Percentiles rank a stretch among this genome's conserved stretches.
phyloP scores from a whole-genome alignment of 2,888 invertebrate genomes.

The Tineola bisselliella region DNA sequence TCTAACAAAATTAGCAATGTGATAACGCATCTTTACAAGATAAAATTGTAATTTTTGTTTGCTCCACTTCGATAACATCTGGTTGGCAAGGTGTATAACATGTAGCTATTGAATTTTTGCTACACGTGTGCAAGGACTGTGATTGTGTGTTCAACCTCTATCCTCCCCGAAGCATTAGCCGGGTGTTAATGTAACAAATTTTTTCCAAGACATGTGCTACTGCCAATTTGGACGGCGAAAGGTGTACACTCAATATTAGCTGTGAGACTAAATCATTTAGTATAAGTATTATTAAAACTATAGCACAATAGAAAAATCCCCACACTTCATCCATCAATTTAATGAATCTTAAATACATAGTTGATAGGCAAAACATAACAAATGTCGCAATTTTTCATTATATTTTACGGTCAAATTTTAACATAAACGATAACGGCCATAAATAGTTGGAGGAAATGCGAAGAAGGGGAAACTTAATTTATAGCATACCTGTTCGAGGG shows the following conservation, averaged over 20 bases:
- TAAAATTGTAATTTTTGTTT: slow-evolving; percentile 19
- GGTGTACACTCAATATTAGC: slow-evolving; percentile 24
- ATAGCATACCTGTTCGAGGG: slow-evolving; percentile 1
- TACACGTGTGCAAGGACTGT: slow-evolving; percentile 28
- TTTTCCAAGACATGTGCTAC: slow-evolving; percentile 59
- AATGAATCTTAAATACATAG: no score
- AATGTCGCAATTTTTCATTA: neutral
- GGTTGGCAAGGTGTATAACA: slow-evolving; percentile 54
- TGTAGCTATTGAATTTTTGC: slow-evolving; percentile 33
- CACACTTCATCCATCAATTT: neutral
- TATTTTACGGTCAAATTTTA: neutral
- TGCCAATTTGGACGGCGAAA: slow-evolving; percentile 53
- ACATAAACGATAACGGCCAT: neutral
- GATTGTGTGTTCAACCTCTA: neutral
- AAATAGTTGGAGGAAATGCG: neutral
- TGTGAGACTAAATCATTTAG: no score
- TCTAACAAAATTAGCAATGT: neutral
- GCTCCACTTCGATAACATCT: slow-evolving; percentile 49
- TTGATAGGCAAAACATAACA: neutral
- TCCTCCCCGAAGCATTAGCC: slow-evolving; percentile 32
- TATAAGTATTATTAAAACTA: no score
- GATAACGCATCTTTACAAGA: neutral
- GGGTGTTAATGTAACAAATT: slow-evolving; percentile 56
- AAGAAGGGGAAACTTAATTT: neutral
- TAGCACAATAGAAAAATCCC: no score